A percentile compares a stretch with the other conserved stretches of the same genome.
phyloP scores from a whole-genome alignment of 2,113 vertebrate species.

The Oxyura jamaicensis region DNA sequence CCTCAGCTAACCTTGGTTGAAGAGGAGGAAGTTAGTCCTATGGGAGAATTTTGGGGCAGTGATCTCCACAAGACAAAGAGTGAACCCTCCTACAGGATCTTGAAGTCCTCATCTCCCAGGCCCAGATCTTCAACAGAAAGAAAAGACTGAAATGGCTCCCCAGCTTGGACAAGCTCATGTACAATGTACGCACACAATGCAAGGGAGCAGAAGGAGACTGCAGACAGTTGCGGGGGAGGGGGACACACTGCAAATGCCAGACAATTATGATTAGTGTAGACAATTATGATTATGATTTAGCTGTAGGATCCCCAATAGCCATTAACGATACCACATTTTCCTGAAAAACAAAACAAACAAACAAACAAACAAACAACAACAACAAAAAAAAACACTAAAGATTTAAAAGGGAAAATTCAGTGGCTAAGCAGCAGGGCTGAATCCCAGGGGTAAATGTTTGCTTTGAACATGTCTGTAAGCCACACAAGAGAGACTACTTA shows the following conservation, averaged over 20 bases:
- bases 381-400: neutral
- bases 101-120: neutral
- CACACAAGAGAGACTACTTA: constrained; percentile 2
- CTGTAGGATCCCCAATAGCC: constrained; percentile 13
- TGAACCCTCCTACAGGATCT: neutral
- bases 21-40: neutral
- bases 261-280: constrained; percentile 49
- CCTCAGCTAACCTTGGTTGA: neutral
- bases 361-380: no score
- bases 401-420: neutral
- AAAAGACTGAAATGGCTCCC: neutral
- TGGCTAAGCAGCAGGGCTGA: neutral
- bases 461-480: neutral
- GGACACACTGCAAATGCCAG: constrained; percentile 11
- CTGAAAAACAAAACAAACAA: no score
- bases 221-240: neutral
- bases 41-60: neutral
- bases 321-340: constrained; percentile 40
- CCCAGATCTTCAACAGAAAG: neutral
- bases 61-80: neutral
- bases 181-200: accelerated
- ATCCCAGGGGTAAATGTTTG: constrained; percentile 10
- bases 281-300: constrained; percentile 59
- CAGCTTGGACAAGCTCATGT: neutral
- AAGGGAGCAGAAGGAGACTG: neutral